Evolutionary conservation across 1,140 invertebrate genomes (phyloP).

Genomic region (Ladona fulva): DNA sequence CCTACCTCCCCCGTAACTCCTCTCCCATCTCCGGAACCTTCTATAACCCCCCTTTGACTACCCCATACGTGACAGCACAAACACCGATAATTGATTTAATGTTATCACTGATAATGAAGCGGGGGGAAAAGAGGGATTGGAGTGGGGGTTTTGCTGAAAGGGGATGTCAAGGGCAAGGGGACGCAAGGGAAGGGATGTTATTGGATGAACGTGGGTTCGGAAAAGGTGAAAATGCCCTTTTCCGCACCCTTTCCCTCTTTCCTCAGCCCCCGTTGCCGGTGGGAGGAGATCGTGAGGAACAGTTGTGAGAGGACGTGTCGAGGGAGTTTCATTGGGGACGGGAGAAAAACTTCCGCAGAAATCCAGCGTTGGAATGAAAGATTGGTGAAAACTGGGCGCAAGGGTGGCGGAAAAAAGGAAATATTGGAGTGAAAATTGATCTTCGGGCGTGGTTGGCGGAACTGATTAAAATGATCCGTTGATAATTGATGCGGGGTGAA

Average conservation of each 20-base stretch:
- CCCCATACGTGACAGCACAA: not conserved
- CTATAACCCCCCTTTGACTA: not conserved
- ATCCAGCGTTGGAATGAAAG: too few species aligned
- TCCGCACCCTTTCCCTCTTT: not conserved
- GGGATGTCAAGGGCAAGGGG: not conserved
- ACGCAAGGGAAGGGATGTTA: not conserved
- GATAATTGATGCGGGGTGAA: too few species aligned
- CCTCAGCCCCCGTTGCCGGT: not conserved
- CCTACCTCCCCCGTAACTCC: not conserved
- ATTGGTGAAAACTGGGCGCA: not conserved
- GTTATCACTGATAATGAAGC: not conserved
- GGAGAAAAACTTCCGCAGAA: too few species aligned
- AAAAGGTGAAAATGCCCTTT: not conserved
- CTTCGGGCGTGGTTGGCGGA: too few species aligned
- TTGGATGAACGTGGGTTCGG: not conserved
- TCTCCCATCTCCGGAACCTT: not conserved
- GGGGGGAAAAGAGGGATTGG: not conserved
- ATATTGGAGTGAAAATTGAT: not conserved
- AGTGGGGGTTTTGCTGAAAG: not conserved
- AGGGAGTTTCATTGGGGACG: too few species aligned
- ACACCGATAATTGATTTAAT: constrained; percentile 10
- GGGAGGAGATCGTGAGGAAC: too few species aligned
- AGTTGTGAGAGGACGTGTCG: too few species aligned
- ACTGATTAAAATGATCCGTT: too few species aligned
- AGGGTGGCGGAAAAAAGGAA: not conserved